Evolutionary conservation across 2,888 invertebrate genomes (phyloP).

Genomic region (Steinernema scapterisci): DNA sequence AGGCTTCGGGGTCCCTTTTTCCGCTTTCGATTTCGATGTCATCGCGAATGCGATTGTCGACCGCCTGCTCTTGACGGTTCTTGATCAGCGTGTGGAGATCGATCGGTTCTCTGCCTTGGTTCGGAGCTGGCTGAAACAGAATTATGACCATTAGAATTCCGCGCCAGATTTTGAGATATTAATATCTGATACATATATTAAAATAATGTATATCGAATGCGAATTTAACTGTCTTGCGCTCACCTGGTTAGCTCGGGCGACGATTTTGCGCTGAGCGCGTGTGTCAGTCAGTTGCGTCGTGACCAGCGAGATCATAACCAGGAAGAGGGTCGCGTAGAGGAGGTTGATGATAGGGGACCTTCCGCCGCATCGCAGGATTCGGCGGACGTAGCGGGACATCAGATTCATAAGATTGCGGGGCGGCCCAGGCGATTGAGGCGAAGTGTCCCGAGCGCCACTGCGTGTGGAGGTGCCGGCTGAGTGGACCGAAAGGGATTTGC

Average conservation of each 20-base stretch:
- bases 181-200: background rate
- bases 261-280: background rate
- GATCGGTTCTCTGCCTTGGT: background rate
- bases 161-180: too few relatives aligned
- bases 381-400: constrained; percentile 26
- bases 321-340: constrained; percentile 23
- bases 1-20: background rate
- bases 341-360: constrained; percentile 1
- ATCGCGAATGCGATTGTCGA: background rate
- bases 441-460: too few relatives aligned
- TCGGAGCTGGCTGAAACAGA: background rate
- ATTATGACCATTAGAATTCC: too few relatives aligned
- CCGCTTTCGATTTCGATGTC: background rate
- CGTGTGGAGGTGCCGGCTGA: too few relatives aligned
- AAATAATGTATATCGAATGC: too few relatives aligned
- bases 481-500: too few relatives aligned
- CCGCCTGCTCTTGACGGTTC: constrained; percentile 7
- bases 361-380: constrained; percentile 18
- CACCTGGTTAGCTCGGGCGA: background rate
- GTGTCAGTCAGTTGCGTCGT: constrained; percentile 4
- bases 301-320: constrained; percentile 23
- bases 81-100: constrained; percentile 12
- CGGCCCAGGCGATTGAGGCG: background rate
- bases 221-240: too few relatives aligned
- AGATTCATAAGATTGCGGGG: constrained; percentile 3